Base-by-base conservation (phyloP, 2,113 vertebrate genomes). In the Heloderma charlesbogerti region DNA sequence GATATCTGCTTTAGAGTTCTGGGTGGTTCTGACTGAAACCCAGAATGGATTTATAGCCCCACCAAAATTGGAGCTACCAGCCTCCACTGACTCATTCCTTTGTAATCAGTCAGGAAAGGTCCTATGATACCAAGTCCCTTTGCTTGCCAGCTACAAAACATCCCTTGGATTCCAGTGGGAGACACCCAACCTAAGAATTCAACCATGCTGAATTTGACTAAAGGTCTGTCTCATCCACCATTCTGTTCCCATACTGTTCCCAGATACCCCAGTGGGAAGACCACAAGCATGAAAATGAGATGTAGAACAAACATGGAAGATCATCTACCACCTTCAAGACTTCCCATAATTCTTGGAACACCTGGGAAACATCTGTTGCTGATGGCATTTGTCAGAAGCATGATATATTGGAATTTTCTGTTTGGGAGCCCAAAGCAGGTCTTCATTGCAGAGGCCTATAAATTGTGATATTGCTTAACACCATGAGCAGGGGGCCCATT, bases 401-500 rank as follows among this genome's bases (percentile, higher is more conserved):
- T 92, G 74, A 87, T 91, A 72, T 16, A 37, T 80, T 94, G 88
- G 83, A 83, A 92, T 81, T 78, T 90, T 88, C 34, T 91, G 22
- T 43, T 48, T 27, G 88, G 82, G 87, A 82, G 60, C 57, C 88
- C 60, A 51, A 82, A 43, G 51, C 10, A 87, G 0, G 60, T 93
- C 20, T 2, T 43, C 75, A 29, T 92, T 67, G 2, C 88, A 77
- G 91, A 94, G 92, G 88, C 92, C 80, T 89, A 51, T 60, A 88
- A 93, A 88, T 16, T 71, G 86, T 94, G 94, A 78, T 89, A 88
- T 88, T 89, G 88, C 90, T 94, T 83, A 90, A 94, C 95, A 93
- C 88, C 92, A 78, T 92, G 89, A 90, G 90, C 5, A 40, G 93
- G 80, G 91, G 94, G 74, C 89, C 92, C 87, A 84, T 97, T 95